Conservation (phyloP, 2,888 invertebrate species). For the Tyria jacobaeae region DNA sequence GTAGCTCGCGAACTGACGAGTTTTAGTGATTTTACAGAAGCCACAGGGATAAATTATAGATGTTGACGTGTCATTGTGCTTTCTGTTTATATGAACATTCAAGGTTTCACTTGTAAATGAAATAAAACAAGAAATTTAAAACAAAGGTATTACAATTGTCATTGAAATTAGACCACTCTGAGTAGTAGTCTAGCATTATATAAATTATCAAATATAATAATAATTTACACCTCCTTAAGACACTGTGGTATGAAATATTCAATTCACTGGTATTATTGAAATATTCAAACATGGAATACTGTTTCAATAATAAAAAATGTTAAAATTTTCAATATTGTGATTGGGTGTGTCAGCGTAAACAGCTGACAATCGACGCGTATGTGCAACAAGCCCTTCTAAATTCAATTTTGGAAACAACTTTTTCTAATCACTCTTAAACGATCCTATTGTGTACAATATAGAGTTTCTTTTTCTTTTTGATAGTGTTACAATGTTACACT, state of each 20-base stretch:
- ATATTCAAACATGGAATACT: slow-evolving; percentile 18
- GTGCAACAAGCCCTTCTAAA: slow-evolving; percentile 40
- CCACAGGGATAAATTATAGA: too few species aligned
- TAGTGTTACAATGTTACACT: neutral
- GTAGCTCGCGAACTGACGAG: too few species aligned
- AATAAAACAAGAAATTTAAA: too few species aligned
- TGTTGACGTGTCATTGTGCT: too few species aligned
- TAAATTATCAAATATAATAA: too few species aligned
- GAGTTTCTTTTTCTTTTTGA: slow-evolving; percentile 20
- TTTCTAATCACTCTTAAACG: neutral
- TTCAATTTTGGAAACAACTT: slow-evolving; percentile 15
- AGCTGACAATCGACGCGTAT: slow-evolving; percentile 50
- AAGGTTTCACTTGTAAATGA: too few species aligned
- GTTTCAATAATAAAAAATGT: slow-evolving; percentile 32
- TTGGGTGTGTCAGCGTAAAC: slow-evolving; percentile 49
- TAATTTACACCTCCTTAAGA: neutral
- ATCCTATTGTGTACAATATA: neutral
- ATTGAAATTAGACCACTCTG: too few species aligned
- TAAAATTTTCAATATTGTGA: slow-evolving; percentile 41
- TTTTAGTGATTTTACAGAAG: too few species aligned
- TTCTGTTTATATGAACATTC: too few species aligned
- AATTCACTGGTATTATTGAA: too few species aligned
- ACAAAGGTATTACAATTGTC: too few species aligned
- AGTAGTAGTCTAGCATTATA: too few species aligned
- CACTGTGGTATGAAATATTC: neutral